Base-by-base conservation (phyloP, 2,797 vertebrate genomes). In the Rhinella marina region DNA sequence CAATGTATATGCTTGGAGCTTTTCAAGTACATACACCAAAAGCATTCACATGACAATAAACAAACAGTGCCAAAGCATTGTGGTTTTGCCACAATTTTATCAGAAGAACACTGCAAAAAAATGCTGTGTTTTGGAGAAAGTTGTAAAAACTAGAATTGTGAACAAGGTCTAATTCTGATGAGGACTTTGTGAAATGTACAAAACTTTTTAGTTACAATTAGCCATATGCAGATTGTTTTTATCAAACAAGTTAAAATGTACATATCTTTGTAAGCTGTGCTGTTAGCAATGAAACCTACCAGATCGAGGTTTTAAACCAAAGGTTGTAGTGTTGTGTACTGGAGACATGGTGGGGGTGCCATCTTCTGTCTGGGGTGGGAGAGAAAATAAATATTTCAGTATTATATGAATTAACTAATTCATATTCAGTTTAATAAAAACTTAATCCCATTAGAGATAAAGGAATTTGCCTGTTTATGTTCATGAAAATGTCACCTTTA, bases 291-390 rank as follows among this genome's bases (percentile, higher is more conserved):
- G 54, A 75, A 77, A 90, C 93, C 95, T 95, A 99, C 98, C 98
- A 94, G 98, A 98, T 86, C 98, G 95, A 9, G 97, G 97, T 89
- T 98, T 99, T 91, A 99, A 94, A 84, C 97, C 97, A 90, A 98
- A 99, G 0, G 96, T 95, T 7, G 95, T 92, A n/a, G 93, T 89
- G 90, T 90, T 92, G 88, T 92, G 93, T 90, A 62, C 95, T 92
- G 29, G 94, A 93, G 95, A 95, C 54, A 92, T 29, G 61, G 91
- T 72, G 0, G 96, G 94, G 81, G 93, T 95, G 86, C 86, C 91
- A 88, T 95, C 95, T 72, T 95, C 94, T 89, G 89, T 92, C 97
- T 99, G 93, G 59, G 56, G 82, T 14, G 14, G 81, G 90, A 54
- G 16, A 62, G 19, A 62, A 12, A 82, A n/a, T n/a, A 10, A 54